Conservation (phyloP, 2,888 invertebrate species). For the Furcula furcula region DNA sequence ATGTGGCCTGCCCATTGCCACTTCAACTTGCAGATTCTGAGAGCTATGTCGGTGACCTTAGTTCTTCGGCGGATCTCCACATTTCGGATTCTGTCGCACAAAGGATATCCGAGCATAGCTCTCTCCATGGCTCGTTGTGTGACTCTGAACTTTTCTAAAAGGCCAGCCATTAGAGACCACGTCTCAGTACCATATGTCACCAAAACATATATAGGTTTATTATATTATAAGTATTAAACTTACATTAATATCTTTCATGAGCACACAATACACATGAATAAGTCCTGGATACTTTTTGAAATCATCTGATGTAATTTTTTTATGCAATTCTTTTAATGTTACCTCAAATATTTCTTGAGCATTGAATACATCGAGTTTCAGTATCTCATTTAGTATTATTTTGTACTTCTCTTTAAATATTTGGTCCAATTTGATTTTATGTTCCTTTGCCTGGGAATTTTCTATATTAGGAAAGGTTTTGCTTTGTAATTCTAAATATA, state of each 20-base stretch:
- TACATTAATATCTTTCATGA: constrained; percentile 52
- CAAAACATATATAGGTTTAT: too few species aligned
- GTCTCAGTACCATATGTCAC: too few species aligned
- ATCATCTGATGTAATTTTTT: constrained; percentile 48
- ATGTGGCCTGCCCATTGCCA: too few species aligned
- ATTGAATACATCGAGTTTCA: constrained; percentile 38
- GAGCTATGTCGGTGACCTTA: too few species aligned
- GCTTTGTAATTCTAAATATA: constrained; percentile 50
- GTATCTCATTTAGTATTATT: constrained; percentile 39
- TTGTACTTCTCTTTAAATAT: constrained; percentile 43
- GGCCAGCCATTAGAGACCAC: too few species aligned
- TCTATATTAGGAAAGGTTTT: constrained; percentile 50
- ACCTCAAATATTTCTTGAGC: constrained; percentile 57
- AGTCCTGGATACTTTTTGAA: constrained; percentile 62
- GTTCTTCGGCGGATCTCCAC: too few species aligned
- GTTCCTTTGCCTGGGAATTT: constrained; percentile 34
- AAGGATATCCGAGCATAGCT: too few species aligned
- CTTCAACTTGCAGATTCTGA: too few species aligned
- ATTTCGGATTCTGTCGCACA: too few species aligned
- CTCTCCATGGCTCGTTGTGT: too few species aligned
- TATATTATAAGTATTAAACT: too few species aligned
- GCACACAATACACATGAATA: constrained; percentile 52
- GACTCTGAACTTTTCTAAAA: too few species aligned
- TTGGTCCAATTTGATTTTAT: constrained; percentile 39
- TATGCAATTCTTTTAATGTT: constrained; percentile 51